Percentiles rank a stretch among this genome's conserved stretches.
phyloP scores from a whole-genome alignment of 2,888 invertebrate genomes.

The Heteromurus nitidus region DNA sequence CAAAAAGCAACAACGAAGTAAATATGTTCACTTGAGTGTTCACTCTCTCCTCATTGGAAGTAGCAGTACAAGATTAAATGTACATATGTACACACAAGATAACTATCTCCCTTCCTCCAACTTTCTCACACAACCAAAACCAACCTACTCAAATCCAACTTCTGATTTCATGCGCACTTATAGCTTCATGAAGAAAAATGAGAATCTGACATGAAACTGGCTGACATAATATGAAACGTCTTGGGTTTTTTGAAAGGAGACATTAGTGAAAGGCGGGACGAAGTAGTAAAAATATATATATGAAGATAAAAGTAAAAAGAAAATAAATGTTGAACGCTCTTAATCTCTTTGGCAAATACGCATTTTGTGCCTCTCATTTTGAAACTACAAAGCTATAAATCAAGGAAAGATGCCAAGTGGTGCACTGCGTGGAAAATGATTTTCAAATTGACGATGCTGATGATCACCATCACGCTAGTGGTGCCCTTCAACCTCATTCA shows the following conservation, averaged over 20 bases:
- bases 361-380: no score
- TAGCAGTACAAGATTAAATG: no score
- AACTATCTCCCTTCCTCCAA: no score
- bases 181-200: constrained; percentile 27
- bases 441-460: background rate
- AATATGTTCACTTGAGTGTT: no score
- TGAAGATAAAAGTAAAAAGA: no score
- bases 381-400: constrained; percentile 38
- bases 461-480: no score
- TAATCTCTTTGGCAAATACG: no score
- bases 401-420: constrained; percentile 37
- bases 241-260: constrained; percentile 33
- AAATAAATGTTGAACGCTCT: background rate
- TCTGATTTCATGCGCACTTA: background rate
- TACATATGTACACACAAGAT: no score
- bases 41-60: no score
- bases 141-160: no score
- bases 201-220: constrained; percentile 29
- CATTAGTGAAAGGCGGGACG: constrained; percentile 46
- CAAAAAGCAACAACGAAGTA: constrained; percentile 49
- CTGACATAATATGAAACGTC: constrained; percentile 41
- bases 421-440: constrained; percentile 16
- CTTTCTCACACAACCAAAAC: no score
- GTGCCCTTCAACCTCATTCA: no score
- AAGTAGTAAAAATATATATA: constrained; percentile 24